A percentile compares a stretch with the other conserved stretches of the same genome.
Evolutionary conservation across 2,888 invertebrate species (phyloP).

Genomic region (Clunio marinus): DNA sequence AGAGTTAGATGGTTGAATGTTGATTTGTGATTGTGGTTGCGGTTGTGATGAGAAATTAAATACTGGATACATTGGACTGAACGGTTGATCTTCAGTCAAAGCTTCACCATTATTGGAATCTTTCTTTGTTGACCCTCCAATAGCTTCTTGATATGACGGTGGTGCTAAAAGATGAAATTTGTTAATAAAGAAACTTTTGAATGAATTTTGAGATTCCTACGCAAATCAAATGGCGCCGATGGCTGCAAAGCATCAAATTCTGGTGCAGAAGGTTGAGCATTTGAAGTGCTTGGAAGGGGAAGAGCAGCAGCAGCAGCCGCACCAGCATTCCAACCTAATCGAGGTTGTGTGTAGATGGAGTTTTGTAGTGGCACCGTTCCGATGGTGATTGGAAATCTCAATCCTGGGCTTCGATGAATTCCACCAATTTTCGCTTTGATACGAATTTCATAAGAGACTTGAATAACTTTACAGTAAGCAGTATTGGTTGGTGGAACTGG

Average conservation of each 20-base stretch:
- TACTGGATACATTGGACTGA: conserved; percentile 26
- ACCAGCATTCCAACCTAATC: not conserved
- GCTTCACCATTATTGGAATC: conserved; percentile 26
- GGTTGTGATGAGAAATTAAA: not conserved
- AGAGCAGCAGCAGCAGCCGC: not conserved
- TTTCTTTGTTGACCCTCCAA: not conserved
- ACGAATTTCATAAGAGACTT: conserved; percentile 14
- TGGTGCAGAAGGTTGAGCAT: not conserved
- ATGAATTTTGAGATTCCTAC: no score
- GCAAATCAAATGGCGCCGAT: conserved; percentile 2
- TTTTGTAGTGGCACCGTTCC: conserved; percentile 20
- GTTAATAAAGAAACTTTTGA: no score
- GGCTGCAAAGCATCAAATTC: not conserved
- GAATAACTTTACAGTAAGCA: conserved; percentile 18
- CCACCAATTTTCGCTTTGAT: not conserved
- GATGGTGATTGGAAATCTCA: conserved; percentile 18
- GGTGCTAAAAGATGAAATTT: no score
- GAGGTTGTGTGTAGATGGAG: not conserved
- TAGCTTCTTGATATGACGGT: conserved; percentile 30
- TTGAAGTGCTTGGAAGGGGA: not conserved
- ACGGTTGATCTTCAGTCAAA: conserved; percentile 22
- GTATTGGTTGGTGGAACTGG: conserved; percentile 31
- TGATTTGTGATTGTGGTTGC: not conserved
- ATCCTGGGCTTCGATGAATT: not conserved
- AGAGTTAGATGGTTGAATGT: not conserved